These are phyloP conservation scores for Tragelaphus imberbis DNA, from an alignment of 2,113 vertebrate genomes.

Conservation along the genomic window DNA sequence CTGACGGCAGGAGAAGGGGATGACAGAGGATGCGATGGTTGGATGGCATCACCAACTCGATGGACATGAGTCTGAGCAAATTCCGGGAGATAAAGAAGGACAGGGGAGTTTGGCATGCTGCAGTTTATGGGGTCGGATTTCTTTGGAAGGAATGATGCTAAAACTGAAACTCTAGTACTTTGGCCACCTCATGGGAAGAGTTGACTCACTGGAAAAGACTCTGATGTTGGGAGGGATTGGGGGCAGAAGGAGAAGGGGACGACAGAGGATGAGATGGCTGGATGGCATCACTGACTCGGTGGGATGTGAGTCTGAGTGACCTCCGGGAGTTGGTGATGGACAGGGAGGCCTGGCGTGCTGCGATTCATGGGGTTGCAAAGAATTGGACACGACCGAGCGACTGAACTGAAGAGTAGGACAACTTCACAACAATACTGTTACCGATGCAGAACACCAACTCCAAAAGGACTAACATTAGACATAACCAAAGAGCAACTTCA, in stretches of 20 bases:
- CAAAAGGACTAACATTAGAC: not conserved
- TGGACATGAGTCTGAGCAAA: not conserved
- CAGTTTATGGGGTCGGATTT: not conserved
- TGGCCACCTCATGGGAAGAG: too few species aligned
- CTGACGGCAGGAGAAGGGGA: not conserved
- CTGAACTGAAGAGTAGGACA: not conserved
- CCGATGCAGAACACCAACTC: not conserved
- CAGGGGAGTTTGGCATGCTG: not conserved
- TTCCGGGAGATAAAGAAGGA: not conserved
- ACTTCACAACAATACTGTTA: not conserved
- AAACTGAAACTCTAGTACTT: too few species aligned
- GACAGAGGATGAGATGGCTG: too few species aligned
- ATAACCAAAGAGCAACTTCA: not conserved
- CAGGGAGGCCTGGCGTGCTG: not conserved
- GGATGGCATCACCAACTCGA: not conserved
- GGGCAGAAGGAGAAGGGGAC: too few species aligned
- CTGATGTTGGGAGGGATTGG: too few species aligned
- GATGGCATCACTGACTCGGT: too few species aligned
- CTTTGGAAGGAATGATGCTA: too few species aligned
- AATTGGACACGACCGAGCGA: too few species aligned
- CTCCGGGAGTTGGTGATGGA: not conserved
- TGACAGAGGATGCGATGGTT: not conserved
- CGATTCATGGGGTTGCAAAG: not conserved
- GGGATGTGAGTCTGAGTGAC: fast-evolving
- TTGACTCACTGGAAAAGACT: too few species aligned